A percentile compares a stretch with the other conserved stretches of the same genome.
Conservation (phyloP, 2,888 invertebrate genomes). For the Drosophila antonietae region DNA sequence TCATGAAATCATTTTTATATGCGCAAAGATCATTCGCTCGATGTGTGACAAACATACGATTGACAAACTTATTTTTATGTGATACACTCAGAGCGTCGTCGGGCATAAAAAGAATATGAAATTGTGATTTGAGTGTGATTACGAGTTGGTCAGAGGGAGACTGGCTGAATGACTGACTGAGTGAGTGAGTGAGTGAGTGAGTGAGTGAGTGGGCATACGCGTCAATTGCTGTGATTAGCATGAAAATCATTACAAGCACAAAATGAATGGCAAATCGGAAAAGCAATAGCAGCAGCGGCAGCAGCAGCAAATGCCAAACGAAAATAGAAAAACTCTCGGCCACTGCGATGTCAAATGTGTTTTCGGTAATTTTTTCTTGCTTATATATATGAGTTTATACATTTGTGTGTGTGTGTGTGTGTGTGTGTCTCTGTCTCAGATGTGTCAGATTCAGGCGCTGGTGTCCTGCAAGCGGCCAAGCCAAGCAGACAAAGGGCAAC, state of each 20-base stretch:
- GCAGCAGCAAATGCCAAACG: conserved; percentile 14
- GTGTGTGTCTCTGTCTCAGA: conserved; percentile 52
- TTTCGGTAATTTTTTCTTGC: conserved; percentile 48
- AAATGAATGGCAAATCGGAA: conserved; percentile 71
- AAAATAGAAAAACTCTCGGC: conserved; percentile 64
- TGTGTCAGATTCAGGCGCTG: conserved; percentile 68
- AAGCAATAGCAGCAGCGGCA: conserved; percentile 35
- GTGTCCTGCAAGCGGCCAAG: conserved; percentile 38
- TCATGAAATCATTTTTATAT: conserved; percentile 26
- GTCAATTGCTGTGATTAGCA: conserved; percentile 80
- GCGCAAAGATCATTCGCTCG: conserved; percentile 13
- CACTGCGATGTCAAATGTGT: conserved; percentile 74
- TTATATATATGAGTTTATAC: not conserved
- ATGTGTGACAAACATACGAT: conserved; percentile 31
- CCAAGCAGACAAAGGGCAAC: conserved; percentile 75
- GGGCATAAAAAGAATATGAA: conserved; percentile 56
- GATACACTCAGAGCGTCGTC: conserved; percentile 20
- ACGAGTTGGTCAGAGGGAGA: conserved; percentile 31
- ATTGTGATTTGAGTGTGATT: conserved; percentile 59
- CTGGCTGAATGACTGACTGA: conserved; percentile 1
- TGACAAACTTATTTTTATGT: conserved; percentile 32
- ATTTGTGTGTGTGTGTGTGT: conserved; percentile 1
- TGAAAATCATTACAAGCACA: conserved; percentile 75
- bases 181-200: not conserved
- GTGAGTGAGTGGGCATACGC: conserved; percentile 50